Conservation (phyloP, 2,888 invertebrate species). For the Platynereis dumerilii region DNA sequence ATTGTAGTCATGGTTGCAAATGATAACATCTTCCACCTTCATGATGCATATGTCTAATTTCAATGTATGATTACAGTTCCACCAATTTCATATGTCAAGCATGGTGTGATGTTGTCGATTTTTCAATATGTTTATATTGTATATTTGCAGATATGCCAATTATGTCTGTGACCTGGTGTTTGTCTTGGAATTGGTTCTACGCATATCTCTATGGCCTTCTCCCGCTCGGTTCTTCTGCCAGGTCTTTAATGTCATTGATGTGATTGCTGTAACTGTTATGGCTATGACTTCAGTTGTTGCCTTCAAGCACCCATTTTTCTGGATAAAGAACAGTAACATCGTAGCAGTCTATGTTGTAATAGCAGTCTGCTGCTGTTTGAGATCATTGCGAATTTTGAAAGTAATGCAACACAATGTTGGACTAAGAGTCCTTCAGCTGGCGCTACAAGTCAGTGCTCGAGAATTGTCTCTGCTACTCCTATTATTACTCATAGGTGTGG, state of each 20-base stretch:
- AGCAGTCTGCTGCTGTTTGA: slow-evolving; percentile 22
- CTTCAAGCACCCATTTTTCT: too few species aligned
- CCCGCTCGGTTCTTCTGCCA: slow-evolving; percentile 13
- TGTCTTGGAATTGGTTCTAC: slow-evolving; percentile 1
- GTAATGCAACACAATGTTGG: slow-evolving; percentile 29
- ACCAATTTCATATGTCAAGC: too few species aligned
- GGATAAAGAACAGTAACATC: slow-evolving; percentile 9
- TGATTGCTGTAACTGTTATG: slow-evolving; percentile 2
- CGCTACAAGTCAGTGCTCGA: slow-evolving; percentile 24
- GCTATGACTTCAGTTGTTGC: not conserved
- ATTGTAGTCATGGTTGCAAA: too few species aligned
- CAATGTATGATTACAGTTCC: too few species aligned
- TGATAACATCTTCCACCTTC: too few species aligned
- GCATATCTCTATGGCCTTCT: not conserved
- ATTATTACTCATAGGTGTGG: slow-evolving; percentile 28
- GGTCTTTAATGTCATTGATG: slow-evolving; percentile 17
- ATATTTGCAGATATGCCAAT: not conserved
- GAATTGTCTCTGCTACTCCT: slow-evolving; percentile 33
- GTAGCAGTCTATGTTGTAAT: slow-evolving; percentile 19
- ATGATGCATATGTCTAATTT: too few species aligned
- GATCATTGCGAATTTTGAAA: slow-evolving; percentile 31
- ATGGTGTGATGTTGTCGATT: too few species aligned
- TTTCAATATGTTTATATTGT: too few species aligned
- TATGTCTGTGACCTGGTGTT: slow-evolving; percentile 5
- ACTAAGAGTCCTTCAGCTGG: slow-evolving; percentile 29